Conservation (phyloP, 2,888 invertebrate species). For the Tinea trinotella region DNA sequence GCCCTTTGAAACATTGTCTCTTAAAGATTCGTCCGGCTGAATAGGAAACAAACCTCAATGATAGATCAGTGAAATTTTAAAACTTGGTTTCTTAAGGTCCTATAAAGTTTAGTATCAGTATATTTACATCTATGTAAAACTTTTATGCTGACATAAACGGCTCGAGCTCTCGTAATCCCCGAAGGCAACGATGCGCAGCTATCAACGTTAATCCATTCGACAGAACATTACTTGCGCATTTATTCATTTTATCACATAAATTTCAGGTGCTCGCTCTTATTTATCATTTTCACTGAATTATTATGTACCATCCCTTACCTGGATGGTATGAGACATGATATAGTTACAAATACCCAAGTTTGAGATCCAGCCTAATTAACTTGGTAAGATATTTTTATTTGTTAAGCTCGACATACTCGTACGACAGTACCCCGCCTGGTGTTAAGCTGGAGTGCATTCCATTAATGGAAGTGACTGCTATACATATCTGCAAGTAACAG, state of each 20-base stretch:
- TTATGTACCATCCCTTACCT: too few relatives aligned
- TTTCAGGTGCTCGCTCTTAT: conserved; percentile 8
- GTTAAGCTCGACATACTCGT: too few relatives aligned
- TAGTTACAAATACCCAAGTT: too few relatives aligned
- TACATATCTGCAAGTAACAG: too few relatives aligned
- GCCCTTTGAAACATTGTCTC: too few relatives aligned
- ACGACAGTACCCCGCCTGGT: too few relatives aligned
- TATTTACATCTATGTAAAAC: neutral
- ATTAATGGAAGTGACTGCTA: too few relatives aligned
- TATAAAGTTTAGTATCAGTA: conserved; percentile 4
- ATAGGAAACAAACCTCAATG: neutral
- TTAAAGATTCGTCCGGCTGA: neutral
- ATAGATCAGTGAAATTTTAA: neutral
- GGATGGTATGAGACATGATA: too few relatives aligned
- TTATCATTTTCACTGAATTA: neutral
- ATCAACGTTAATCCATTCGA: conserved; percentile 6
- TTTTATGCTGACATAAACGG: neutral
- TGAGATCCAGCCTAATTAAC: too few relatives aligned
- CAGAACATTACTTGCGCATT: conserved; percentile 11
- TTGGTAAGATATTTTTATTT: too few relatives aligned
- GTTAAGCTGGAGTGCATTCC: too few relatives aligned
- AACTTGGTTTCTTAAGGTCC: neutral
- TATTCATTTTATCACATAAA: conserved; percentile 5
- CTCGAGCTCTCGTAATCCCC: conserved; percentile 10
- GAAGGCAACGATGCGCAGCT: neutral